phyloP scores from a whole-genome alignment of 1,140 invertebrate genomes.

The Diabrotica undecimpunctata region DNA sequence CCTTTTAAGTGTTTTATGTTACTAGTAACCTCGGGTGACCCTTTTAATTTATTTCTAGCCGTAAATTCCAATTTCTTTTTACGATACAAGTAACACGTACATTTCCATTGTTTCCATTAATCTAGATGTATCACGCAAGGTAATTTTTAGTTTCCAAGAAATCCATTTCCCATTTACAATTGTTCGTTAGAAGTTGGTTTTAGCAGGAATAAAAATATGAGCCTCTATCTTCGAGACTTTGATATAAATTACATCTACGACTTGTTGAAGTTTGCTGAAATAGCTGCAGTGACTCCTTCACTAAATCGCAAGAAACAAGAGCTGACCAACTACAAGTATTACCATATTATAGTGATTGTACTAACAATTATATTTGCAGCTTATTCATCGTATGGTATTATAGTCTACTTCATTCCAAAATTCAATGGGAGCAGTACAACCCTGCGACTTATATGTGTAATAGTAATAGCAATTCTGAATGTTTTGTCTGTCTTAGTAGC shows the following conservation, averaged over 20 bases:
- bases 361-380: not conserved
- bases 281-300: slow-evolving; percentile 1
- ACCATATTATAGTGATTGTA: not conserved
- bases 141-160: no score
- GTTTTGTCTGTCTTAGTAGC: slow-evolving; percentile 3
- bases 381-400: slow-evolving; percentile 7
- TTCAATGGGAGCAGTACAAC: not conserved
- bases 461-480: not conserved
- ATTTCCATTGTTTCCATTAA: no score
- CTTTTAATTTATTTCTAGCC: no score
- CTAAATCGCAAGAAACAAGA: slow-evolving; percentile 5
- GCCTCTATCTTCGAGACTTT: not conserved
- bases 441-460: not conserved
- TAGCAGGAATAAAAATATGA: not conserved
- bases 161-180: no score
- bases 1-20: no score
- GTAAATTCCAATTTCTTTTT: no score
- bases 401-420: slow-evolving; percentile 1
- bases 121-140: no score
- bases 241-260: slow-evolving; percentile 7
- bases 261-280: slow-evolving; percentile 10
- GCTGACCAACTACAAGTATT: slow-evolving; percentile 4
- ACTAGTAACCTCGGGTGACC: no score
- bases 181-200: no score
- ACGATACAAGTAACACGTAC: no score